Evolutionary conservation across 1,140 invertebrate species (phyloP).

Genomic region (Drosophila repletoides): DNA sequence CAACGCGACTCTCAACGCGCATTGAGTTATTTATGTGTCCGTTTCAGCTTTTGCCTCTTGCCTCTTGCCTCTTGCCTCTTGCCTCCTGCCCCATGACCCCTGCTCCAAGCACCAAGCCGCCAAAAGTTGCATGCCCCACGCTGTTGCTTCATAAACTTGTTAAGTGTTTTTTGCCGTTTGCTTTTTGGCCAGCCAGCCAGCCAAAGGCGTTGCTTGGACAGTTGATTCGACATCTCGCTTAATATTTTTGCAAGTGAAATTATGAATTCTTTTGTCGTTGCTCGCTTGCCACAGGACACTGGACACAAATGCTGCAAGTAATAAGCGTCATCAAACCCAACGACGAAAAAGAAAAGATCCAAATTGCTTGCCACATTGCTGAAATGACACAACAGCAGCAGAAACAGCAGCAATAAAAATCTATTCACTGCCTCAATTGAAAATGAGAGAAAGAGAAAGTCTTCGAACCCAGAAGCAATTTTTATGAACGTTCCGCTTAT

Average conservation of each 20-base stretch:
- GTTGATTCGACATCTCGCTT: constrained; percentile 6
- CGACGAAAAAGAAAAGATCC: constrained; percentile 7
- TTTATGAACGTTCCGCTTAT: constrained; percentile 14
- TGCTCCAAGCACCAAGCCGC: neutral
- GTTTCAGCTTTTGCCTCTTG: neutral
- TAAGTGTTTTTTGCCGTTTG: constrained; percentile 43
- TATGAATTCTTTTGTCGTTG: constrained; percentile 39
- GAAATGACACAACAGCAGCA: constrained; percentile 3
- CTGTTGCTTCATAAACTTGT: constrained; percentile 44
- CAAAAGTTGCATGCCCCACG: neutral
- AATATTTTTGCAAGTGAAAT: constrained; percentile 40
- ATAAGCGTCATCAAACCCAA: constrained; percentile 31
- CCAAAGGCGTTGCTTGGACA: constrained; percentile 12
- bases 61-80: neutral
- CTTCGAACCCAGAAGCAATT: constrained; percentile 5
- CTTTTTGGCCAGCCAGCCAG: constrained; percentile 13
- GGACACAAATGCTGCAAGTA: constrained; percentile 33
- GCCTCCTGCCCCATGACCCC: neutral
- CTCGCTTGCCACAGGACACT: neutral
- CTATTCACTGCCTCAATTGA: neutral
- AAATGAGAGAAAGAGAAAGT: neutral
- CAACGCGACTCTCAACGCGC: constrained; percentile 42
- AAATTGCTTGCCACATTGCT: constrained; percentile 25
- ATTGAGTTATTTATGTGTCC: constrained; percentile 54
- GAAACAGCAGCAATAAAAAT: neutral